A percentile compares a stretch with the other conserved stretches of the same genome.
phyloP scores from a whole-genome alignment of 2,797 vertebrate genomes.

The Iguana delicatissima region DNA sequence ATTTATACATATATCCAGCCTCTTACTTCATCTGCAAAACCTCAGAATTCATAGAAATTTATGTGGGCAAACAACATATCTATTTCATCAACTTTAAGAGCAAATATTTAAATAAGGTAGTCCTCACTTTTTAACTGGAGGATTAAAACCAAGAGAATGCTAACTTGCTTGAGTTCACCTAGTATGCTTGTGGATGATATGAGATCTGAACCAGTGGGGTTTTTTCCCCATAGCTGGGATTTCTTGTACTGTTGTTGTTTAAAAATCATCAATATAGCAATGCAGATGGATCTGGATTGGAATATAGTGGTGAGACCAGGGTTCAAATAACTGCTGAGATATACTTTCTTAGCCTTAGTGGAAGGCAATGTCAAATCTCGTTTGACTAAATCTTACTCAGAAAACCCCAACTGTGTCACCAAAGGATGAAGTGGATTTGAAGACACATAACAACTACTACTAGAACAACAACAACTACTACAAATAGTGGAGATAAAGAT shows the following conservation, averaged over 20 bases:
- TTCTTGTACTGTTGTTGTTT: background rate
- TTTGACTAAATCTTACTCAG: no score
- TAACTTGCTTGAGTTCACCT: no score
- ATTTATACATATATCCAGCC: no score
- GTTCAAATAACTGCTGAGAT: no score
- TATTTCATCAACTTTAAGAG: background rate
- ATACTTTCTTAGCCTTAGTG: no score
- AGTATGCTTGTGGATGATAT: background rate
- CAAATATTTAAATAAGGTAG: background rate
- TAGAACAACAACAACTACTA: no score
- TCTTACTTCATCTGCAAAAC: background rate
- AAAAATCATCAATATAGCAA: background rate
- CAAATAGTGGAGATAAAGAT: no score
- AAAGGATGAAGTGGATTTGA: no score
- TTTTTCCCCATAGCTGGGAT: background rate
- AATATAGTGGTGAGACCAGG: background rate
- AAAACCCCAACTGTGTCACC: no score
- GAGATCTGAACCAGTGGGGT: background rate
- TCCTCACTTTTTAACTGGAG: background rate
- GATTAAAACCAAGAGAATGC: background rate
- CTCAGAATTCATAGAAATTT: no score
- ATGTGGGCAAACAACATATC: background rate
- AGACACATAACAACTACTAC: no score
- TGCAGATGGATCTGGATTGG: background rate
- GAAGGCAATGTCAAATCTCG: no score